Base-by-base conservation (phyloP, 2,888 invertebrate species). In the Cryptus armator region DNA sequence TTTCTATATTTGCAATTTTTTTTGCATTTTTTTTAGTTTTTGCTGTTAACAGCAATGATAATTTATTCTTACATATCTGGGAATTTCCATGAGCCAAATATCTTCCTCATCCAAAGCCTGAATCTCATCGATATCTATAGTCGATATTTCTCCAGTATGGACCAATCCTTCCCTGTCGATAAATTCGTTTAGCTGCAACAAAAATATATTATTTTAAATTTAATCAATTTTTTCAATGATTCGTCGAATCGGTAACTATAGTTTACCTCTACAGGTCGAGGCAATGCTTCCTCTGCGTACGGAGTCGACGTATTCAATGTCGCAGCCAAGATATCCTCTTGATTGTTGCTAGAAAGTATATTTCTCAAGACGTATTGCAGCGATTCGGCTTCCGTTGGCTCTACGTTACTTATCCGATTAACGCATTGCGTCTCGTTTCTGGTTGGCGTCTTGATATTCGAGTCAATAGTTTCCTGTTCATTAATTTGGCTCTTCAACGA, bases 61-160 rank as follows among this genome's bases (percentile, higher is more conserved):
- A n/a, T 7, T 24, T 9, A 37, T 48, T 59, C 70, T 81, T 86
- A 91, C 91, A 53, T 74, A 78, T 68, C 48, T 83, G 16, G 91
- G 91, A 67, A 91, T 75, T 37, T 91, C 89, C 72, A 90, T 72
- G 5, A 91, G 37, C 83, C 86, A 90, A 75, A 90, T 80, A 48
- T 90, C 88, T 48, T 89, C 29, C 46, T 88, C 83, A 1, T 81
- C 43, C 2, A 1, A 7, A 12, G 10, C 56, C 4, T 19, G 56
- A 83, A 75, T 3, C 70, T 85, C 70, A 87, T 88, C 12, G 44
- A 66, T 19, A 86, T 79, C 62, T 6, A 82, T 72, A 4, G 85
- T 76, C 14, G 85, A 76, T 67, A 32, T 46, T 64, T 66, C 51
- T 24, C 10, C 1, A 4, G 10, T 46, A 9, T 84, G 46, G 5